Conservation (phyloP, 2,113 vertebrate species). For the Festucalex cinctus region DNA sequence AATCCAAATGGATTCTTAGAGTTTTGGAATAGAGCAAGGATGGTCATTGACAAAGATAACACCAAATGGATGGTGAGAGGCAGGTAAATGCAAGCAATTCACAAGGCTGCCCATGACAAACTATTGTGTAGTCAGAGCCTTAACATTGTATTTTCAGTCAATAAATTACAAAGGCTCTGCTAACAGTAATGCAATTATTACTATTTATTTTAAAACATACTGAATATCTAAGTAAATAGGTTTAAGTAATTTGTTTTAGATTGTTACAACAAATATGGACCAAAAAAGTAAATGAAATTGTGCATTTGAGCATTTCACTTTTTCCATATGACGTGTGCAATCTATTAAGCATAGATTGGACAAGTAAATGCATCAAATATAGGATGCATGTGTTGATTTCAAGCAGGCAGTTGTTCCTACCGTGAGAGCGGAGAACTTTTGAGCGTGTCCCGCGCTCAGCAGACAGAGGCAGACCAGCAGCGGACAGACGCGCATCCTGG, state of each 20-base stretch:
- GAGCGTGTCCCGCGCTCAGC: slow-evolving; percentile 67
- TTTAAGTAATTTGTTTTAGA: not conserved
- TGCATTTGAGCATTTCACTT: not conserved
- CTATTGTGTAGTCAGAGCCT: not conserved
- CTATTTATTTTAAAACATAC: too few species aligned
- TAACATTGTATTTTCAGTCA: too few species aligned
- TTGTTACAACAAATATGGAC: not conserved
- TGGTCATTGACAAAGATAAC: not conserved
- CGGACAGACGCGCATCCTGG: slow-evolving; percentile 72
- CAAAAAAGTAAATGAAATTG: not conserved
- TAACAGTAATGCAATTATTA: too few species aligned
- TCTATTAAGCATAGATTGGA: not conserved
- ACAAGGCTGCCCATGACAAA: not conserved
- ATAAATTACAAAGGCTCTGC: too few species aligned
- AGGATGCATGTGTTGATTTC: not conserved
- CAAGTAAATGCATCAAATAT: not conserved
- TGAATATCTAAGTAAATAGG: not conserved
- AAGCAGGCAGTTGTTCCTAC: slow-evolving; percentile 52
- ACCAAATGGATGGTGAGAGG: slow-evolving; percentile 5
- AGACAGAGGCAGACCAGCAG: slow-evolving; percentile 68
- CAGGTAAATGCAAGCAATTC: slow-evolving; percentile 8
- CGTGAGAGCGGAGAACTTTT: slow-evolving; percentile 78
- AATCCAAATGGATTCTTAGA: not conserved
- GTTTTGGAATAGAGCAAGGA: slow-evolving; percentile 1
- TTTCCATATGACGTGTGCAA: not conserved